Percentiles rank a stretch among this genome's conserved stretches.
Conservation (phyloP, 35 echinoderm and acorn worm genomes). For the Ophiothrix spiculata region DNA sequence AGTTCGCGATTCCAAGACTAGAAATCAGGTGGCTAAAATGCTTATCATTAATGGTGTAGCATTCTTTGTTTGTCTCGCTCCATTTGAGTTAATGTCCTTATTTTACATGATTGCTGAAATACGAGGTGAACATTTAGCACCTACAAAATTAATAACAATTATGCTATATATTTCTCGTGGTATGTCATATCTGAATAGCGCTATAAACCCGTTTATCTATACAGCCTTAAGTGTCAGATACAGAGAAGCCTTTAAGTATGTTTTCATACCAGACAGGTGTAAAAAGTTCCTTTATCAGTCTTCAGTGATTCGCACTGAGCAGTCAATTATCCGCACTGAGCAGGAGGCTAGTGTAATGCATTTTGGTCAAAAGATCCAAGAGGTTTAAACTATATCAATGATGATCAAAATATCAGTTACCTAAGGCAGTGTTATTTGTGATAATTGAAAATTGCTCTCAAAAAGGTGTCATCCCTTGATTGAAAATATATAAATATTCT, state of each 20-base stretch:
- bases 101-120: slow-evolving; percentile 51
- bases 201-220: slow-evolving; percentile 88
- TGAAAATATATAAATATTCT: too few relatives aligned
- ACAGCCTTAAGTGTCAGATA: slow-evolving; percentile 83
- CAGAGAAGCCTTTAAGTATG: slow-evolving; percentile 71
- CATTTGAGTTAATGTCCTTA: slow-evolving; percentile 79
- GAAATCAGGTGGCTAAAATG: slow-evolving; percentile 86
- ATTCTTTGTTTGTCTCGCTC: slow-evolving; percentile 83
- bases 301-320: too few relatives aligned
- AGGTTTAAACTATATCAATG: too few relatives aligned
- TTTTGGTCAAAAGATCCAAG: too few relatives aligned
- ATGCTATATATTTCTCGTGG: slow-evolving; percentile 41
- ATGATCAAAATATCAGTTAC: too few relatives aligned
- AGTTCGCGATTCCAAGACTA: slow-evolving; percentile 55
- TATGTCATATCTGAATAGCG: slow-evolving; percentile 80
- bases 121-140: background rate
- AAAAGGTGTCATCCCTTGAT: too few relatives aligned
- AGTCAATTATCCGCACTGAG: too few relatives aligned
- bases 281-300: too few relatives aligned
- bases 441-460: too few relatives aligned
- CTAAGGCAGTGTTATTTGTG: too few relatives aligned
- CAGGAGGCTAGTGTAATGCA: too few relatives aligned
- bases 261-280: slow-evolving; percentile 37
- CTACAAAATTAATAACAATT: slow-evolving; percentile 8
- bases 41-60: slow-evolving; percentile 82